A percentile compares a stretch with the other conserved stretches of the same genome.
phyloP scores from a whole-genome alignment of 2,888 invertebrate genomes.

The Allolobophora icterica region DNA sequence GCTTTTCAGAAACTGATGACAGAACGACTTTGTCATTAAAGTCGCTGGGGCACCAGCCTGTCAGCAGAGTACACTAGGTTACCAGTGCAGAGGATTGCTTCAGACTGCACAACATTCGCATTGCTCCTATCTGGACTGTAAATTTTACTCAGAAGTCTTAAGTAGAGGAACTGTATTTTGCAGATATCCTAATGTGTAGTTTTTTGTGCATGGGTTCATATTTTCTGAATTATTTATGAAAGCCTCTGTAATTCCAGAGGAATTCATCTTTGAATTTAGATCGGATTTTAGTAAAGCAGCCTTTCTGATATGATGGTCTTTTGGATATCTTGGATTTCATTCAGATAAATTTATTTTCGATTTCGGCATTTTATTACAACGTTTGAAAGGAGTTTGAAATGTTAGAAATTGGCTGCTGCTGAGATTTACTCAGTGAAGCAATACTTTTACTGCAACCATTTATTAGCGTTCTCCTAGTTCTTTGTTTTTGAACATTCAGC shows the following conservation, averaged over 20 bases:
- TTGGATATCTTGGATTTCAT: not conserved
- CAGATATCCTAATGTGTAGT: not conserved
- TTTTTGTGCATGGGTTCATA: not conserved
- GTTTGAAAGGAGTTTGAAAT: not conserved
- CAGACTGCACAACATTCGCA: not conserved
- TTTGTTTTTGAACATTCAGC: not conserved
- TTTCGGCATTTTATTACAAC: not conserved
- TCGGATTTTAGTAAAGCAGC: not conserved
- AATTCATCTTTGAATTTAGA: not conserved
- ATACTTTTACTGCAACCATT: not conserved
- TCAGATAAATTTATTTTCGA: not conserved
- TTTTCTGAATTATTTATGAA: not conserved
- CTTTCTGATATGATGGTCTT: not conserved
- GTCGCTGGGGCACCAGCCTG: not conserved
- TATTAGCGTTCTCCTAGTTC: not conserved
- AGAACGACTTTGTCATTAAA: constrained; percentile 22
- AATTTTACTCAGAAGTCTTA: not conserved
- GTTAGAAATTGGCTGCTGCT: not conserved
- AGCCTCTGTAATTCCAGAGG: not conserved
- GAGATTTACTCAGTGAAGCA: not conserved
- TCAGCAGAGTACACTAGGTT: not conserved
- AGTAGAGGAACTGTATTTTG: not conserved
- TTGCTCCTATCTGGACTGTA: not conserved
- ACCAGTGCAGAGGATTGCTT: not conserved
- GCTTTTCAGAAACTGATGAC: constrained; percentile 26